Conservation (phyloP, 2,113 vertebrate species). For the Macquaria australasica region DNA sequence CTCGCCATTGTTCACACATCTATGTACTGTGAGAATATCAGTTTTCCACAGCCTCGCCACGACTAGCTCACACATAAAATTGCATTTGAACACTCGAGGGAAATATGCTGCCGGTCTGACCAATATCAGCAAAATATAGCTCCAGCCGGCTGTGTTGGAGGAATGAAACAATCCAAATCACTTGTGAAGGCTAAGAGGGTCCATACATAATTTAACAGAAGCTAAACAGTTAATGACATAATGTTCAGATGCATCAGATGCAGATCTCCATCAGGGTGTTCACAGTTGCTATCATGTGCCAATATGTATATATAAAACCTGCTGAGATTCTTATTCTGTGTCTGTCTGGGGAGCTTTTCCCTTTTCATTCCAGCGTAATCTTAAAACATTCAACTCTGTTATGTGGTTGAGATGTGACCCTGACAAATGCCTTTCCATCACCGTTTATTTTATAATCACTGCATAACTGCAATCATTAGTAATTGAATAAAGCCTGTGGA, state of each 20-base stretch:
- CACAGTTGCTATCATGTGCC: not conserved
- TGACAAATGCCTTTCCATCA: constrained; percentile 13
- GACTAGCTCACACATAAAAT: constrained; percentile 76
- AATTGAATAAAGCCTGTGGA: constrained; percentile 21
- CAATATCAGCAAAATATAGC: constrained; percentile 75
- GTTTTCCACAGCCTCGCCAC: constrained; percentile 58
- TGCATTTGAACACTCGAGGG: constrained; percentile 83
- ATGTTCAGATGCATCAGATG: constrained; percentile 29
- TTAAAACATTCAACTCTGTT: constrained; percentile 21
- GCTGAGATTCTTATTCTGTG: not conserved
- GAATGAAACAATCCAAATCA: constrained; percentile 71
- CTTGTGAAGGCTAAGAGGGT: constrained; percentile 44
- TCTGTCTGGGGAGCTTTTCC: not conserved
- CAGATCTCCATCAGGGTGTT: constrained; percentile 9
- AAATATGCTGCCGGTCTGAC: constrained; percentile 81
- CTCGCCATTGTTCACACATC: constrained; percentile 53
- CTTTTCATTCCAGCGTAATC: constrained; percentile 21
- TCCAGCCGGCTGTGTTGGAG: constrained; percentile 42
- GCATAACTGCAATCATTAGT: not conserved
- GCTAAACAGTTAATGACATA: constrained; percentile 41
- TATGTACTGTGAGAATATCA: constrained; percentile 45
- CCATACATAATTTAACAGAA: constrained; percentile 48
- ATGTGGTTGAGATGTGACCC: constrained; percentile 17
- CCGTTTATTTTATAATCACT: constrained; percentile 19
- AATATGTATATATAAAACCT: not conserved